A percentile compares a stretch with the other conserved stretches of the same genome.
These are phyloP conservation scores for Bombus waltoni DNA, from an alignment of 1,140 invertebrate genomes.

Conservation along the genomic window DNA sequence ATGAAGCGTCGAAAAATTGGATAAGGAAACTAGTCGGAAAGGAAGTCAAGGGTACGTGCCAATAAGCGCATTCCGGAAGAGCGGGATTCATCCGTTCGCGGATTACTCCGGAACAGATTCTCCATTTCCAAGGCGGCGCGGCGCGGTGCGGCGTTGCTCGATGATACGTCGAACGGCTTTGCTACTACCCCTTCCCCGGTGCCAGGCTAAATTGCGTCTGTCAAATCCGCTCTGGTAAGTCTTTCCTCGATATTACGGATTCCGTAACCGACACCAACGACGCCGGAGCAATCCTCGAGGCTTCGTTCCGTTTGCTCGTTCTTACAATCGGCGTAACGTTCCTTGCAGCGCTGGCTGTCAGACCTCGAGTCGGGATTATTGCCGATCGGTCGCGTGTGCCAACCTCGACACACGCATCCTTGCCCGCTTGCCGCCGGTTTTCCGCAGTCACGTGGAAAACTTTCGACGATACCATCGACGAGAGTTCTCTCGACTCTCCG, in stretches of 20 bases:
- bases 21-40: slow-evolving; percentile 11
- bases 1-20: slow-evolving; percentile 35
- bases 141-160: slow-evolving; percentile 45
- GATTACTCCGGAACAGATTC: slow-evolving; percentile 52
- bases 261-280: slow-evolving; percentile 46
- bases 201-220: slow-evolving; percentile 46
- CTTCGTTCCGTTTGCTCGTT: slow-evolving; percentile 45
- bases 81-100: slow-evolving; percentile 42
- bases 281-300: slow-evolving; percentile 13
- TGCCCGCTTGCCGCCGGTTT: no score
- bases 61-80: slow-evolving; percentile 47
- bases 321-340: slow-evolving; percentile 42
- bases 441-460: slow-evolving; percentile 16
- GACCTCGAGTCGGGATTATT: slow-evolving; percentile 16
- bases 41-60: slow-evolving; percentile 38
- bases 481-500: not conserved
- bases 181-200: not conserved
- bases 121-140: slow-evolving; percentile 36
- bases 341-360: not conserved
- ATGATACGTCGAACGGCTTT: slow-evolving; percentile 46
- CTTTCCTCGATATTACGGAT: slow-evolving; percentile 51
- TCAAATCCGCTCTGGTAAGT: slow-evolving; percentile 51
- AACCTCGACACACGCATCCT: slow-evolving; percentile 7
- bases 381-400: not conserved
- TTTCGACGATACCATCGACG: slow-evolving; percentile 10